Percentiles rank a stretch among this genome's conserved stretches.
Evolutionary conservation across 2,797 vertebrate species (phyloP).

Genomic region (Garrulus glandarius): DNA sequence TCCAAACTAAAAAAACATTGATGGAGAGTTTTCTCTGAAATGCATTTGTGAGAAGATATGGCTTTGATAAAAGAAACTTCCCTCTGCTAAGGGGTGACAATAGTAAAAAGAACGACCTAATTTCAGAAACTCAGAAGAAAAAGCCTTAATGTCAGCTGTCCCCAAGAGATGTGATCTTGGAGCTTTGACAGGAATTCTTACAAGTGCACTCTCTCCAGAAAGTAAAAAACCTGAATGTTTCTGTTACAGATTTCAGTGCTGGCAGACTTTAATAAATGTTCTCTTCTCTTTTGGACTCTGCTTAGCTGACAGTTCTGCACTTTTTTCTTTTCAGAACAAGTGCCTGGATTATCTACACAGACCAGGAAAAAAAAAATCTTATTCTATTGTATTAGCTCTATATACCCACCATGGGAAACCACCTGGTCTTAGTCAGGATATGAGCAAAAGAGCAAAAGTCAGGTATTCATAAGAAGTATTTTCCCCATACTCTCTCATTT

Average conservation of each 20-base stretch:
- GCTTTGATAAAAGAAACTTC: background rate
- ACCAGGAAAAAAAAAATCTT: background rate
- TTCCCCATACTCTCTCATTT: background rate
- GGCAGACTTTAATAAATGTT: background rate
- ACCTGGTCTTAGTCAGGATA: background rate
- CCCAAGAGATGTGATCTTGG: background rate
- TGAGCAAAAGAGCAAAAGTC: background rate
- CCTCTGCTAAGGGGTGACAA: background rate
- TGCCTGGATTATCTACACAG: background rate
- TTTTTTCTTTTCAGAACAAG: background rate
- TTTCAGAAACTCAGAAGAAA: background rate
- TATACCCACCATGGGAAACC: background rate
- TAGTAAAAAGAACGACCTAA: constrained; percentile 7
- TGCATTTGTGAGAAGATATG: background rate
- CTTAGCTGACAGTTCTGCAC: background rate
- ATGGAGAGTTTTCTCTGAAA: background rate
- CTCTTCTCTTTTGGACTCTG: background rate
- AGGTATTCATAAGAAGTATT: background rate
- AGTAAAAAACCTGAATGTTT: background rate
- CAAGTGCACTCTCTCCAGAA: background rate
- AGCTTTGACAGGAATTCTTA: background rate
- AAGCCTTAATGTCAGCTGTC: background rate
- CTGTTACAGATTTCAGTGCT: background rate
- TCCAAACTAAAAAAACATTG: background rate
- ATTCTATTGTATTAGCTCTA: background rate